Base-by-base conservation (phyloP, 1,140 invertebrate species). In the Heliothis subflexa region DNA sequence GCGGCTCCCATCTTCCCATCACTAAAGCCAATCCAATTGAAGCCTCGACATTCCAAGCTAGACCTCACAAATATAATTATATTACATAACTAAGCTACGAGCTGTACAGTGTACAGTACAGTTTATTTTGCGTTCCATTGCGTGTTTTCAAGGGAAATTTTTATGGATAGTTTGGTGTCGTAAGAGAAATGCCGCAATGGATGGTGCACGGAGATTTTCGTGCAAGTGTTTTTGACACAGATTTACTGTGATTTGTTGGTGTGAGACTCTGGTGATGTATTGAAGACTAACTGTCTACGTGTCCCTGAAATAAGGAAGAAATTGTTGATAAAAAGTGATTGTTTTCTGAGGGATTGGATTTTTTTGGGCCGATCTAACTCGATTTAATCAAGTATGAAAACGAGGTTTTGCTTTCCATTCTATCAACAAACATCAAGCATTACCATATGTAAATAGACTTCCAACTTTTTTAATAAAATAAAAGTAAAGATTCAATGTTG, bases 241-340 rank as follows among this genome's bases (percentile, higher is more conserved):
- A 13, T 33, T 4, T 9, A 45, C 61, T 62, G 61, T 50, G 66
- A 52, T 45, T 50, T 50, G 33, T 18, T 59, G 71, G 5, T 55
- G 52, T 25, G 21, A 40, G 50, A 54, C 50, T 71, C 52, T 71
- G 68, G 50, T 54, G 50, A 18, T 55, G 49, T 54, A 61, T 12
- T 74, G 33, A 7, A 14, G 55, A 25, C 28, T 45, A 33, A 10
- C 14, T 33, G 11, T 71, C 10, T 74, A 74, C 54, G 71, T 74
- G 71, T 74, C 40, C 71, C 71, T 73, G 55, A 73, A 73, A 55
- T 9, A 40, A 72, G 40, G 10, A 10, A 10, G 9, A 0, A 3
- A 2, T 9, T 33, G 10, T 28, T 66, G 16, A 0, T 47, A 16
- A 66, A 64, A 12, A 18, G 9, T 1, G 4, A 3, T 11, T 57